Evolutionary conservation across 2,797 vertebrate species (phyloP).

Genomic region (Clarias platycephalus): DNA sequence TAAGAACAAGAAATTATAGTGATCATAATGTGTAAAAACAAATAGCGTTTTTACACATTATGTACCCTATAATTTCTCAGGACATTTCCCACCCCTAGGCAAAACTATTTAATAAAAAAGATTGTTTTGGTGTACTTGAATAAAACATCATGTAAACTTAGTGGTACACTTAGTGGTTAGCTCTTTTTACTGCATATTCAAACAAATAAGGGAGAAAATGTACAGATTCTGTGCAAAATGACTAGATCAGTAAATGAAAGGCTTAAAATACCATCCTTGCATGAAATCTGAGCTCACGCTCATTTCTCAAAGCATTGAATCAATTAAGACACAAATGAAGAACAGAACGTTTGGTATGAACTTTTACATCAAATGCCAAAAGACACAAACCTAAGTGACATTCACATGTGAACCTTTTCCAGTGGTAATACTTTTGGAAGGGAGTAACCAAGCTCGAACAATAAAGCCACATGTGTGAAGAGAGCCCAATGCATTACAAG

Average conservation of each 20-base stretch:
- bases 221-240: conserved; percentile 17
- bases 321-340: conserved; percentile 3
- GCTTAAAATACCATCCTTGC: neutral
- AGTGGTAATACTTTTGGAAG: neutral
- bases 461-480: neutral
- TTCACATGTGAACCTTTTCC: neutral
- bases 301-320: neutral
- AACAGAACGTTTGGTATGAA: conserved; percentile 7
- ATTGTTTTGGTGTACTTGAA: neutral
- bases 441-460: neutral
- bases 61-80: neutral
- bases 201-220: conserved; percentile 16
- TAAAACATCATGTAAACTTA: neutral
- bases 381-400: conserved; percentile 3
- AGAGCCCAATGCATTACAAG: neutral
- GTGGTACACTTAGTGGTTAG: neutral
- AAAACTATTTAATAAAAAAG: neutral
- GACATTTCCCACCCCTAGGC: neutral
- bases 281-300: neutral
- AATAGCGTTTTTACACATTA: neutral
- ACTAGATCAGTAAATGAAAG: neutral
- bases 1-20: neutral
- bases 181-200: neutral
- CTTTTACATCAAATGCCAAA: neutral
- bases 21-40: no score